A percentile compares a stretch with the other conserved stretches of the same genome.
These are phyloP conservation scores for Meteorus cinctellus DNA, from an alignment of 2,888 invertebrate species.

Conservation along the genomic window DNA sequence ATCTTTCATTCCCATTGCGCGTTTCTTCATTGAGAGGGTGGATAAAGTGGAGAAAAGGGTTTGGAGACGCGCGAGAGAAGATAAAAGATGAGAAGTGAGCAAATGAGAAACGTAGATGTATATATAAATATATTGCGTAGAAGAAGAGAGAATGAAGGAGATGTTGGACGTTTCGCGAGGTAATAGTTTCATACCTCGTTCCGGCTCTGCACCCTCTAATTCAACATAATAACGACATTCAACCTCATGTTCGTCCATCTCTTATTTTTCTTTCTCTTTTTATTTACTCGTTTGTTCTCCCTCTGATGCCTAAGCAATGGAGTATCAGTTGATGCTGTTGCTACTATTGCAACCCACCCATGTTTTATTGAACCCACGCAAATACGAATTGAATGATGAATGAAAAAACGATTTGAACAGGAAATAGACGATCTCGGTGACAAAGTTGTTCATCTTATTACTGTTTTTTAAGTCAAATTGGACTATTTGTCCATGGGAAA, in stretches of 20 bases:
- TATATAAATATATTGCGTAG: conserved; percentile 12
- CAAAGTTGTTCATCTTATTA: not conserved
- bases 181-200: conserved; percentile 74
- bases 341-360: conserved; percentile 4
- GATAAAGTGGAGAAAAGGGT: conserved; percentile 41
- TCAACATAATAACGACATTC: conserved; percentile 73
- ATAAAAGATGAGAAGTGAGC: not conserved
- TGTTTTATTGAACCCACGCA: conserved; percentile 11
- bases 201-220: conserved; percentile 73
- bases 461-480: not conserved
- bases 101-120: not conserved
- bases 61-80: conserved; percentile 27
- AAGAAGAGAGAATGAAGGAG: conserved; percentile 47
- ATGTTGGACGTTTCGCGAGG: conserved; percentile 68
- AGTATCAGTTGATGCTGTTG: conserved; percentile 40
- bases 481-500: not conserved
- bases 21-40: conserved; percentile 29
- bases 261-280: conserved; percentile 16
- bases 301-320: not conserved
- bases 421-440: too few species aligned
- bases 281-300: conserved; percentile 3
- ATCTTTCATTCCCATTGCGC: conserved; percentile 29
- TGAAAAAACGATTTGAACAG: not conserved
- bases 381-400: not conserved
- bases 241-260: conserved; percentile 64